These are phyloP conservation scores for Saccostrea glomerata DNA, from an alignment of 1,140 invertebrate genomes.

Conservation along the genomic window DNA sequence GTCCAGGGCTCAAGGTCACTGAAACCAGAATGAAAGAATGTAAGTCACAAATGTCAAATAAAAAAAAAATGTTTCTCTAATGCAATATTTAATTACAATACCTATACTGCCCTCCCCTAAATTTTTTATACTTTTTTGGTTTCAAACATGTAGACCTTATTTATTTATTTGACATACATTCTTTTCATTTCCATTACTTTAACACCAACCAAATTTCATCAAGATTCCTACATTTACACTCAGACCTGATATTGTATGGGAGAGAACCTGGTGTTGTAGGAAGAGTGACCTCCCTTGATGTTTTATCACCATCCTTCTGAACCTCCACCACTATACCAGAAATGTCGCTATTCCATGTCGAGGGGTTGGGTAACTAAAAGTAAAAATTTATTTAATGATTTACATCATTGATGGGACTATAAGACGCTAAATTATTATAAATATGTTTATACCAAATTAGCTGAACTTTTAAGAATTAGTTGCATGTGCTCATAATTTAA, in stretches of 20 bases:
- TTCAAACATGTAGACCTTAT: too few relatives aligned
- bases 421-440: too few relatives aligned
- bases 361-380: slow-evolving; percentile 38
- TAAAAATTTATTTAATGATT: neutral
- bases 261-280: neutral
- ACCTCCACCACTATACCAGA: slow-evolving; percentile 38
- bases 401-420: too few relatives aligned
- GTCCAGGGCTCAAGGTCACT: slow-evolving; percentile 63
- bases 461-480: too few relatives aligned
- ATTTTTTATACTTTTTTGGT: too few relatives aligned
- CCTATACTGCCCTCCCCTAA: too few relatives aligned
- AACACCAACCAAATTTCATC: too few relatives aligned
- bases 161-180: too few relatives aligned
- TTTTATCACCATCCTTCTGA: slow-evolving; percentile 4
- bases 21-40: neutral
- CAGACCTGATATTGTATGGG: slow-evolving; percentile 43
- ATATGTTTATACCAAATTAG: too few relatives aligned
- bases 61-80: neutral
- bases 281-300: slow-evolving; percentile 17
- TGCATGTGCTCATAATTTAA: too few relatives aligned
- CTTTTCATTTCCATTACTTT: too few relatives aligned
- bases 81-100: too few relatives aligned
- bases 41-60: neutral
- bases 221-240: neutral
- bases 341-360: slow-evolving; percentile 56